phyloP scores from a whole-genome alignment of 2,113 vertebrate genomes.

The Oenanthe melanoleuca region DNA sequence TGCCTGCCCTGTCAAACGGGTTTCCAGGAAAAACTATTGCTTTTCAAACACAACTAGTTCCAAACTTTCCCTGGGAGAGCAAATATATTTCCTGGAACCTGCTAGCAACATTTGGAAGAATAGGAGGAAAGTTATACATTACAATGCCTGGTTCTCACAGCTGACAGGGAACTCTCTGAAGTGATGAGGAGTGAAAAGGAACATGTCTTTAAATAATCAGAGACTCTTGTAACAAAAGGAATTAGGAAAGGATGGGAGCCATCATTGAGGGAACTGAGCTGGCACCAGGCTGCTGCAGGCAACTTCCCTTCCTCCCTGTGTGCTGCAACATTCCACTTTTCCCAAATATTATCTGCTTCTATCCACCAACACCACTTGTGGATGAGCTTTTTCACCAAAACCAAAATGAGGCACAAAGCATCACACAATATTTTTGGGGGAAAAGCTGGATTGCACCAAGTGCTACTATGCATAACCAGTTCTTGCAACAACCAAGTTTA shows the following conservation, averaged over 20 bases:
- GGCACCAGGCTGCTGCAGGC: not conserved
- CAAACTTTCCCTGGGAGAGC: conserved; percentile 48
- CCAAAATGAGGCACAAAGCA: not conserved
- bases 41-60: conserved; percentile 52
- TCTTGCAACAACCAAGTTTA: not conserved
- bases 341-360: too few relatives aligned
- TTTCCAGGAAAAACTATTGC: conserved; percentile 39
- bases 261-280: not conserved
- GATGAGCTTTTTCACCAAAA: not conserved
- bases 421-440: accelerated
- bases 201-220: not conserved
- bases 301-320: not conserved
- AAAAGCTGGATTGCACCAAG: not conserved
- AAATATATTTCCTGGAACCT: conserved; percentile 51
- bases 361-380: accelerated
- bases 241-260: not conserved
- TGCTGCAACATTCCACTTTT: not conserved
- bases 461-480: accelerated
- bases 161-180: not conserved
- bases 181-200: not conserved
- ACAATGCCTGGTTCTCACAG: not conserved
- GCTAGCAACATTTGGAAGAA: not conserved
- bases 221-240: not conserved
- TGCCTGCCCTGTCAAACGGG: not conserved
- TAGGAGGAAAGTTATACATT: not conserved